These are phyloP conservation scores for Cherax quadricarinatus DNA, from an alignment of 1,140 invertebrate genomes.

Conservation along the genomic window DNA sequence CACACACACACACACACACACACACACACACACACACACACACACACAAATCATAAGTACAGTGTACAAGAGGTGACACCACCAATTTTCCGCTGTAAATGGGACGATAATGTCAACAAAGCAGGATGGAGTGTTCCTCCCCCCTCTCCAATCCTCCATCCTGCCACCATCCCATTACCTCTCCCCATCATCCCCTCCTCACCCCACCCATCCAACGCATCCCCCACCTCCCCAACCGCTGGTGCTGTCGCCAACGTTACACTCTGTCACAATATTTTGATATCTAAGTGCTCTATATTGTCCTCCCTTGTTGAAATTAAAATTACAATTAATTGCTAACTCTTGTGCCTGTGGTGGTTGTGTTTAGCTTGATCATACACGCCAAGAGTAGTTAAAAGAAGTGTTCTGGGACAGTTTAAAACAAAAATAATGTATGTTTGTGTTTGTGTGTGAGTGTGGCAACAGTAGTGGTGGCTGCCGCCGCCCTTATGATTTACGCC, in stretches of 20 bases:
- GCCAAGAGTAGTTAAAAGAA: neutral
- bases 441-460: neutral
- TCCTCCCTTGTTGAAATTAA: neutral
- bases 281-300: neutral
- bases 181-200: no score
- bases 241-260: neutral
- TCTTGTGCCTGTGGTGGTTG: neutral
- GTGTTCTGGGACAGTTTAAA: neutral
- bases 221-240: slow-evolving; percentile 7
- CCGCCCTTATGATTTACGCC: slow-evolving; percentile 42
- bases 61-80: slow-evolving; percentile 53
- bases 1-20: neutral
- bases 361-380: neutral
- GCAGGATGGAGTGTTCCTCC: neutral
- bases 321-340: neutral
- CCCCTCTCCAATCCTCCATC: neutral
- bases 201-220: no score
- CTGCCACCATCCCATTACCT: no score
- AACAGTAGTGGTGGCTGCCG: slow-evolving; percentile 3
- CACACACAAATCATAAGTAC: slow-evolving; percentile 35
- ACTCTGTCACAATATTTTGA: slow-evolving; percentile 10
- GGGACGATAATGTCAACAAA: slow-evolving; percentile 63
- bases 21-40: slow-evolving; percentile 28
- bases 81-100: slow-evolving; percentile 63
- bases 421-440: neutral